phyloP scores from a whole-genome alignment of 53 echinoderm and acorn worm species.

The Arbacia lixula region DNA sequence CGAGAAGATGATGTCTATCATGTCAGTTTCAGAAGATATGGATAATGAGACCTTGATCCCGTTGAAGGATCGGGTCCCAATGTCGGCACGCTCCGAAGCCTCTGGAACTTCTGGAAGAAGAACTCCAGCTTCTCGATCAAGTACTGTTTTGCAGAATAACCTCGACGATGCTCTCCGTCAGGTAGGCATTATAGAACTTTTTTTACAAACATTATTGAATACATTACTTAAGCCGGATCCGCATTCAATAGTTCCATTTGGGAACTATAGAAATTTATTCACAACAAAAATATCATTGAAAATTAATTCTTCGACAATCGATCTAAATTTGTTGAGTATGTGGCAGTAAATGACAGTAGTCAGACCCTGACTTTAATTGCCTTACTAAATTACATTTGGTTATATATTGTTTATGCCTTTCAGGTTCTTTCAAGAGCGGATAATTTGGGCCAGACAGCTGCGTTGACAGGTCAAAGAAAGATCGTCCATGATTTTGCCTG shows the following conservation, averaged over 20 bases:
- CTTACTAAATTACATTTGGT: constrained; percentile 53
- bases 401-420: constrained; percentile 57
- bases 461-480: constrained; percentile 25
- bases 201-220: constrained; percentile 9
- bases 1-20: background rate
- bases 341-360: constrained; percentile 22
- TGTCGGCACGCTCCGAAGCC: constrained; percentile 22
- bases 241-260: constrained; percentile 23
- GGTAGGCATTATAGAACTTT: constrained; percentile 26
- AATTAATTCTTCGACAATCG: too few relatives aligned
- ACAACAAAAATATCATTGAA: constrained; percentile 26
- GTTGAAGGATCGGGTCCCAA: constrained; percentile 27
- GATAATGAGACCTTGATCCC: constrained; percentile 24
- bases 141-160: constrained; percentile 26
- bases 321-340: constrained; percentile 19
- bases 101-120: constrained; percentile 17
- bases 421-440: constrained; percentile 56
- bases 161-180: constrained; percentile 27
- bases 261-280: constrained; percentile 13
- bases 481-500: constrained; percentile 62
- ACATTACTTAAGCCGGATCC: constrained; percentile 20
- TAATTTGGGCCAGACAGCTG: constrained; percentile 42
- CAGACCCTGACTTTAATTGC: constrained; percentile 42
- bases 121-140: constrained; percentile 23
- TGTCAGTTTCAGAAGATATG: constrained; percentile 26